Evolutionary conservation across 2,113 vertebrate species (phyloP).

Genomic region (Martes martes): DNA sequence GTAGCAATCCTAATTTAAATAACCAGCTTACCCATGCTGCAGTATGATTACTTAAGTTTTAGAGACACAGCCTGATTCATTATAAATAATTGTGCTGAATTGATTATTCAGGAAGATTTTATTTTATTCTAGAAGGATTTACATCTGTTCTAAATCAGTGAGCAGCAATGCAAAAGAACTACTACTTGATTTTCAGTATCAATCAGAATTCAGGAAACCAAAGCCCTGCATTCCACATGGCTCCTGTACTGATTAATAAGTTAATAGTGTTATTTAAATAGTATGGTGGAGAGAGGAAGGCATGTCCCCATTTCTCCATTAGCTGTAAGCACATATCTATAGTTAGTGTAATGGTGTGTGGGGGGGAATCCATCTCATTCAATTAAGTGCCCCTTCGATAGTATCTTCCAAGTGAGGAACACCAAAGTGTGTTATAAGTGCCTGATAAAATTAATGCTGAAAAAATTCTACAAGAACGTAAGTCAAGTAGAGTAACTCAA

Average conservation of each 20-base stretch:
- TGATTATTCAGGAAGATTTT: conserved; percentile 55
- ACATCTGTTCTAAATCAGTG: conserved; percentile 52
- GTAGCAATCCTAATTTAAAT: conserved; percentile 40
- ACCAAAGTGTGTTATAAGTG: conserved; percentile 18
- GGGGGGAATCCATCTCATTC: conserved; percentile 19
- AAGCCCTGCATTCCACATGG: neutral
- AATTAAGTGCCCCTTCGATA: conserved; percentile 49
- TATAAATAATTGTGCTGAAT: conserved; percentile 63
- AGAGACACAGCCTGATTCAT: neutral
- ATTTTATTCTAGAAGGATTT: conserved; percentile 55
- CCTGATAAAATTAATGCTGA: conserved; percentile 39
- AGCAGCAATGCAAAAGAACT: conserved; percentile 44
- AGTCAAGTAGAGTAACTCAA: conserved; percentile 38
- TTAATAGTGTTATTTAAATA: conserved; percentile 58
- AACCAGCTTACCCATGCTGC: conserved; percentile 11
- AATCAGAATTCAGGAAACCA: conserved; percentile 57
- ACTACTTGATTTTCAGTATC: conserved; percentile 53
- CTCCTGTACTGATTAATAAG: conserved; percentile 40
- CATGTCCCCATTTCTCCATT: neutral
- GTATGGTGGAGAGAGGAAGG: neutral
- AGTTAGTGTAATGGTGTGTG: conserved; percentile 24
- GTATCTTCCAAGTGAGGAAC: conserved; percentile 33
- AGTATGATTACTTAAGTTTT: conserved; percentile 43
- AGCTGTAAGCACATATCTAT: neutral
- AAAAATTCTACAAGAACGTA: neutral